These are phyloP conservation scores for Aselliscus stoliczkanus DNA, from an alignment of 2,797 vertebrate genomes.

Conservation along the genomic window DNA sequence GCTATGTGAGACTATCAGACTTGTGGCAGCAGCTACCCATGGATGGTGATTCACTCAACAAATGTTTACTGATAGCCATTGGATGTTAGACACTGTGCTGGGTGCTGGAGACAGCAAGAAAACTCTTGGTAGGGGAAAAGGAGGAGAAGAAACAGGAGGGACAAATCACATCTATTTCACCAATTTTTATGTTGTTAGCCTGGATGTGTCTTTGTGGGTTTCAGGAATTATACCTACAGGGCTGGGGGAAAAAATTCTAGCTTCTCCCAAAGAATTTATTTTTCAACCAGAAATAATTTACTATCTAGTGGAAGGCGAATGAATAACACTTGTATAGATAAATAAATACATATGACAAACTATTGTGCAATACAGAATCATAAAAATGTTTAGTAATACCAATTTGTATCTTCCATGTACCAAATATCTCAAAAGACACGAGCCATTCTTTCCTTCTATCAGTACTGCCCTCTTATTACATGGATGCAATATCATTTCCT, in stretches of 20 bases:
- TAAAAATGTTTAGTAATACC: slow-evolving; percentile 23
- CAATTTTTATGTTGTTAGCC: neutral
- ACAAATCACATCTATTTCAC: neutral
- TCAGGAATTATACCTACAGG: neutral
- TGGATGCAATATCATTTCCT: neutral
- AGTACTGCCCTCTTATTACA: neutral
- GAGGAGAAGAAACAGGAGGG: neutral
- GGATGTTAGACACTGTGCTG: neutral
- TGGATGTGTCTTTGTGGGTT: neutral
- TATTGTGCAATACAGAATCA: neutral
- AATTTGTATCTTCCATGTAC: neutral
- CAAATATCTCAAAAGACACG: slow-evolving; percentile 9
- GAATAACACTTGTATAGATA: neutral
- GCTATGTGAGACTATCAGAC: neutral
- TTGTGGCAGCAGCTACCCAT: neutral
- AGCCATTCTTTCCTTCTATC: neutral
- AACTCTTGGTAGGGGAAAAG: neutral
- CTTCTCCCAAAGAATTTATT: slow-evolving; percentile 10
- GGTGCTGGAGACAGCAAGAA: neutral
- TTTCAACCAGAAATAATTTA: slow-evolving; percentile 12
- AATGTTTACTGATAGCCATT: neutral
- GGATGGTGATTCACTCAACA: neutral
- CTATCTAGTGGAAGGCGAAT: neutral
- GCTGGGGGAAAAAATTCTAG: neutral
- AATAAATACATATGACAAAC: neutral